Conservation (phyloP, 2,797 vertebrate species). For the Ataeniobius toweri region DNA sequence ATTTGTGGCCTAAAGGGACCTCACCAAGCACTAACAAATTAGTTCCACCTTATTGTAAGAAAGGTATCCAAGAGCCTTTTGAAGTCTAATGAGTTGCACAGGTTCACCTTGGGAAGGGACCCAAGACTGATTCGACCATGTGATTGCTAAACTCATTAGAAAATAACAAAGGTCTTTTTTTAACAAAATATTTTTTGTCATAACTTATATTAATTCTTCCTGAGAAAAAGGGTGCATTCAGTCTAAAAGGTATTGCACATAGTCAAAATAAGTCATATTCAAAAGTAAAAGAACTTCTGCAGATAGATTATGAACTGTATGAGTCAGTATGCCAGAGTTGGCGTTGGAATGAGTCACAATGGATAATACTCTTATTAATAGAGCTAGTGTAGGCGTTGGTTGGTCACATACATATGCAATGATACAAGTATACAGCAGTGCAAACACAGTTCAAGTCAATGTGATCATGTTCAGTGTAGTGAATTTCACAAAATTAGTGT, state of each 20-base stretch:
- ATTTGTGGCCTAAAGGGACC: slow-evolving; percentile 34
- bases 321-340: slow-evolving; percentile 66
- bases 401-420: slow-evolving; percentile 46
- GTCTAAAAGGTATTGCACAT: slow-evolving; percentile 13
- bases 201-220: slow-evolving; percentile 37
- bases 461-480: slow-evolving; percentile 17
- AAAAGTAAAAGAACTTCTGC: slow-evolving; percentile 38
- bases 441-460: slow-evolving; percentile 23
- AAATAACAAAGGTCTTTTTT: slow-evolving; percentile 41
- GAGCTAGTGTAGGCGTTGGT: slow-evolving; percentile 56
- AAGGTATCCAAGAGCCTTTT: slow-evolving; percentile 43
- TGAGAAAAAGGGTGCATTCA: slow-evolving; percentile 11
- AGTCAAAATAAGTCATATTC: slow-evolving; percentile 44
- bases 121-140: slow-evolving; percentile 36
- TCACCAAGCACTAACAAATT: slow-evolving; percentile 52
- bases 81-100: slow-evolving; percentile 51
- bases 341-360: slow-evolving; percentile 65
- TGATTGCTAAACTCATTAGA: slow-evolving; percentile 33
- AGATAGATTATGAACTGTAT: slow-evolving; percentile 44
- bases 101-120: slow-evolving; percentile 48
- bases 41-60: slow-evolving; percentile 42
- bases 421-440: slow-evolving; percentile 27
- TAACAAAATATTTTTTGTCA: slow-evolving; percentile 32
- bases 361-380: slow-evolving; percentile 68
- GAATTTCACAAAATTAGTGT: slow-evolving; percentile 24